Evolutionary conservation across 2,888 invertebrate species (phyloP), one percentile per base, ranked within the genome.

Genomic region (Cheiracanthium punctorium): DNA sequence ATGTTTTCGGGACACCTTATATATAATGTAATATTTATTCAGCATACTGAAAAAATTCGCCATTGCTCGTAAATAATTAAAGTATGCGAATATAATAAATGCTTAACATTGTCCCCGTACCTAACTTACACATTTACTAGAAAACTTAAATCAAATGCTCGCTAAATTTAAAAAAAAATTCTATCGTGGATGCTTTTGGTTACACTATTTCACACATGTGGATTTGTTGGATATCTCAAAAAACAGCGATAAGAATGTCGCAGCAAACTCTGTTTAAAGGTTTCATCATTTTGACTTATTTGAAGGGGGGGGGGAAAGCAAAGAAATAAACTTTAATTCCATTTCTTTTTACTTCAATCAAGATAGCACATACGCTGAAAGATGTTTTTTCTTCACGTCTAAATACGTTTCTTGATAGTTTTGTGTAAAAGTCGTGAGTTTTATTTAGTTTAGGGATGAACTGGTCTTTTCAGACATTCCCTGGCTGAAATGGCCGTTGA

Each of bases 261-360:
- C 1, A 24, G 7, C 24, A 1, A 58, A 24, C 7, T 58, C 24
- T 24, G 4, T 58, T 58, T 58, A 17, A 12, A 2, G 24, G 2
- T 58, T 58, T 58, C 20, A 2, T 12, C 24, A 58, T 24, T 24
- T 24, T 5, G 58, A 58, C 58, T 58, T 1, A 58, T 58, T 20
- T 58, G 4, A 5, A 24, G 37, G 10, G 37, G 37, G 37, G 10
- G 10, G 37, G 10, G n/a, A n/a, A n/a, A n/a, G n/a, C n/a, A n/a
- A 37, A 37, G 24, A 58, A 24, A 24, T n/a, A 48, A 72, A 71
- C 64, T 82, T 76, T 76, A 82, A 82, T 82, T 76, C 82, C 24
- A 48, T 76, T 82, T 82, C 33, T 70, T 48, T 65, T 67, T 33
- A 76, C 82, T 82, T 37, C 75, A 82, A 82, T 82, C 82, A 75